Evolutionary conservation across 2,888 invertebrate genomes (phyloP).

Genomic region (Psylliodes chrysocephalus): DNA sequence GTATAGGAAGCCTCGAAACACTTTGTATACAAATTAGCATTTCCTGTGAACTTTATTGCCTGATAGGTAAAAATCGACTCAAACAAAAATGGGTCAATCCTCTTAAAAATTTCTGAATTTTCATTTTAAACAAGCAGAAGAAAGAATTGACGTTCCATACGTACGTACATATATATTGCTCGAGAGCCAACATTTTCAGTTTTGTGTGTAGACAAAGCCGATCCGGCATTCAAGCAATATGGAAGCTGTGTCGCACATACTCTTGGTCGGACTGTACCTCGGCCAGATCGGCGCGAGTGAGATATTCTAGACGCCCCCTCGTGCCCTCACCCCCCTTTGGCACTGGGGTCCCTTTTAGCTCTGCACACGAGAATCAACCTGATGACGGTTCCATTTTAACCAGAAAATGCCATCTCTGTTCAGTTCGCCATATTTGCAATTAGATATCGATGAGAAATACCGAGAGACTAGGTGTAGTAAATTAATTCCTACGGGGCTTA

Average conservation of each 20-base stretch:
- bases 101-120: not conserved
- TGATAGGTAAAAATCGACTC: no score
- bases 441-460: no score
- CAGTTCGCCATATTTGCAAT: conserved; percentile 22
- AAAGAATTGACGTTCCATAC: not conserved
- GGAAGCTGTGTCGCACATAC: conserved; percentile 57
- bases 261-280: conserved; percentile 56
- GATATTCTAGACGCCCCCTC: conserved; percentile 54
- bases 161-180: not conserved
- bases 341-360: conserved; percentile 31
- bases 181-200: conserved; percentile 56
- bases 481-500: no score
- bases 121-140: not conserved
- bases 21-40: no score
- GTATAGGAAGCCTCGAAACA: no score
- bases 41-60: no score
- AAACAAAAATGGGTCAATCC: not conserved
- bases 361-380: conserved; percentile 39
- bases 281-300: conserved; percentile 58
- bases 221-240: conserved; percentile 43
- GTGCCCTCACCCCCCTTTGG: conserved; percentile 15
- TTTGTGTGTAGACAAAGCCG: conserved; percentile 52
- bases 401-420: conserved; percentile 48
- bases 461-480: no score
- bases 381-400: conserved; percentile 55